Evolutionary conservation across 2,797 vertebrate genomes (phyloP).

Genomic region (Artibeus jamaicensis): DNA sequence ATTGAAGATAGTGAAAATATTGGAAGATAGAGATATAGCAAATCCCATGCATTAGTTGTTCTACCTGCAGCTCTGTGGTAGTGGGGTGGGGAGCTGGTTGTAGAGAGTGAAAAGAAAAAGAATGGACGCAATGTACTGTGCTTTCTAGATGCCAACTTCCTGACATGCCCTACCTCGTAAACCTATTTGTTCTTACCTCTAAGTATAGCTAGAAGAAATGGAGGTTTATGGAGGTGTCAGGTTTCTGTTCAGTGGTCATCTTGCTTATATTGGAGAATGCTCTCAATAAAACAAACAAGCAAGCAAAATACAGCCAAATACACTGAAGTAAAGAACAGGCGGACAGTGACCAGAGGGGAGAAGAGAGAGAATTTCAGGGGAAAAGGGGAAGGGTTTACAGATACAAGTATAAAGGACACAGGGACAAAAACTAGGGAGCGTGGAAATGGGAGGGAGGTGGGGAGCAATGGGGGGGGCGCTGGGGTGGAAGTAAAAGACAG

Average conservation of each 20-base stretch:
- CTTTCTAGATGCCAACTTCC: background rate
- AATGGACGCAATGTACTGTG: background rate
- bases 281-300: background rate
- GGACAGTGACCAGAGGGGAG: too few relatives aligned
- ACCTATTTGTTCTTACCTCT: slow-evolving; percentile 15
- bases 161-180: background rate
- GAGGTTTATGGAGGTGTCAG: background rate
- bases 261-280: background rate
- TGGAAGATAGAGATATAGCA: background rate
- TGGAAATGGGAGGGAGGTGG: too few relatives aligned
- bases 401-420: too few relatives aligned
- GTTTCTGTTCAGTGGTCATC: background rate
- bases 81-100: background rate
- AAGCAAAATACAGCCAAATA: too few relatives aligned
- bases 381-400: too few relatives aligned
- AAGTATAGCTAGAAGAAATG: slow-evolving; percentile 3
- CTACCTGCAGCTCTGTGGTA: background rate
- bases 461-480: too few relatives aligned
- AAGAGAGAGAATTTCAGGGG: too few relatives aligned
- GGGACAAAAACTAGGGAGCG: too few relatives aligned
- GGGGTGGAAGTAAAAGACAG: too few relatives aligned
- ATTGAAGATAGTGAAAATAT: background rate
- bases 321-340: too few relatives aligned
- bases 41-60: background rate
- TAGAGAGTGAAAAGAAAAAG: background rate